Conservation (phyloP, 2,797 vertebrate species). For the Tauraco hartlaubi region DNA sequence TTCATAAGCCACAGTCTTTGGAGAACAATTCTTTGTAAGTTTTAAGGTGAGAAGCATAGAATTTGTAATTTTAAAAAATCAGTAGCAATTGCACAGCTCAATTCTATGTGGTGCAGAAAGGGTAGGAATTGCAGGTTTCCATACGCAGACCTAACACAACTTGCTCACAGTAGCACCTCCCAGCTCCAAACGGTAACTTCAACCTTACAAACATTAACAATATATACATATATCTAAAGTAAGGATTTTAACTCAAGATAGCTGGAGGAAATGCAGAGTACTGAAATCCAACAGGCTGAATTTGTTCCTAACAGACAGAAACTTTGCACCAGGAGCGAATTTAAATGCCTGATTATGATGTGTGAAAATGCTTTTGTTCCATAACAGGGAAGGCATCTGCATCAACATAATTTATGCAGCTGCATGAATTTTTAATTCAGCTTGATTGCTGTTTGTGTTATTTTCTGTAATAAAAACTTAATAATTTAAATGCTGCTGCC, state of each 20-base stretch:
- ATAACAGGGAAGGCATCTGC: not conserved
- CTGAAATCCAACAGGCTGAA: not conserved
- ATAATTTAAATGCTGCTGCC: not conserved
- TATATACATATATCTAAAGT: not conserved
- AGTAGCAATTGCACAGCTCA: not conserved
- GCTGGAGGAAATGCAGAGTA: not conserved
- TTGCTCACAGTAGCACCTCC: not conserved
- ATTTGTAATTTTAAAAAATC: not conserved
- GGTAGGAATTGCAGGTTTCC: not conserved
- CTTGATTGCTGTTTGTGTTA: not conserved
- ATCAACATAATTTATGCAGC: not conserved
- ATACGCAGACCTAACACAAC: not conserved
- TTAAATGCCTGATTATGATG: not conserved
- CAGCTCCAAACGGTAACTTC: not conserved
- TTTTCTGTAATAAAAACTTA: not conserved
- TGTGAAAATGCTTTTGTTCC: not conserved
- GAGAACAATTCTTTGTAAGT: not conserved
- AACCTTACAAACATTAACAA: not conserved
- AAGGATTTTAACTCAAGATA: not conserved
- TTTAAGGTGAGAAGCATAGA: not conserved
- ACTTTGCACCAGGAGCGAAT: not conserved
- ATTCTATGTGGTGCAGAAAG: not conserved
- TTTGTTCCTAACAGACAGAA: not conserved
- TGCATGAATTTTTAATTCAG: not conserved
- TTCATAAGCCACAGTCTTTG: not conserved